Base-by-base conservation (phyloP, 1,140 invertebrate species). In the Psilanteris sp. region DNA sequence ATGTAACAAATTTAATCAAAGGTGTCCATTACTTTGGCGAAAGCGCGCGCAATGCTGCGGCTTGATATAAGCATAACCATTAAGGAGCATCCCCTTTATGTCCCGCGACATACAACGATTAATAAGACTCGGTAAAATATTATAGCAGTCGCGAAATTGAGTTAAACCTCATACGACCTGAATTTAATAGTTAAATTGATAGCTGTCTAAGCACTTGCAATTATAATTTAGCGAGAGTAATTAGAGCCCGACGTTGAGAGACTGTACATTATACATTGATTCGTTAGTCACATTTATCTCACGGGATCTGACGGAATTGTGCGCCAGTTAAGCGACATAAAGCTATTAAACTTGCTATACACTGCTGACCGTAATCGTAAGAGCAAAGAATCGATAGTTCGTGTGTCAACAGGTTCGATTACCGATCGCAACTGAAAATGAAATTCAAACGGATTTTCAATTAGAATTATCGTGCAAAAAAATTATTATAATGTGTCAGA, bases 281-380 rank as follows among this genome's bases (percentile, higher is more conserved):
- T 71, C 48, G 67, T 77, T 71, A 77, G 54, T 61, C 67, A 41
- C 46, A 66, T 71, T 71, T 55, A 71, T 71, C 74, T 66, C 59
- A 8, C 36, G 74, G 50, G 61, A 71, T 13, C 37, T 13, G 34
- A 10, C 8, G 27, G 3, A 55, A 34, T 34, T 20, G 26, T 61
- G 11, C 29, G 18, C 13, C 27, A 52, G 36, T 44, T 41, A 44
- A 14, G 11, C 52, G 26, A 54, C 52, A 24, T 41, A 43, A 55
- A 67, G 26, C 66, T 55, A 55, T 67, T 77, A 77, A 46, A 54
- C 11, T 31, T 41, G 44, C 59, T 70, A 54, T 27, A 70, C n/a
- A n/a, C 26, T 55, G 27, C 55, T 64, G 48, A 48, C 48, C 46
- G 39, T 55, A 61, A 14, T 52, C 20, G 16, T 20, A 22, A 67